Base-by-base conservation (phyloP, 2,888 invertebrate species). In the Phaonia tiefii region DNA sequence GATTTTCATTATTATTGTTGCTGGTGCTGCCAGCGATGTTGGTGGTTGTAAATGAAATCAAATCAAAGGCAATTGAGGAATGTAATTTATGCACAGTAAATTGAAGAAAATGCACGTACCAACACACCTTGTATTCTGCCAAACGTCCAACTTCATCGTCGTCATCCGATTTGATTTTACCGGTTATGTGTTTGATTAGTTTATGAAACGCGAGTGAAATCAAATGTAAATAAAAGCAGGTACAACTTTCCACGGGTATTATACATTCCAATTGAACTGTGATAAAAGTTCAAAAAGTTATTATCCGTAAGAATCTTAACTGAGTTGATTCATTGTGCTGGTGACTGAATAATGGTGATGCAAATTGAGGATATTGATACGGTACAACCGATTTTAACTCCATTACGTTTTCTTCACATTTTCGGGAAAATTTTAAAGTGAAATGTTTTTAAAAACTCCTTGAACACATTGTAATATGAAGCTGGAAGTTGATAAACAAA, bases 41-140 rank as follows among this genome's bases (percentile, higher is more conserved):
- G n/a, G n/a, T n/a, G 46, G 31, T 17, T 60, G 39, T 56, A 63
- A 80, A 71, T 67, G 71, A 69, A 81, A 69, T 78, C 20, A 67
- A 78, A 60, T 60, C 60, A 60, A 81, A 72, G 78, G 81, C 81
- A 81, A 81, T 81, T 81, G 75, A 81, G 78, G 78, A 77, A 67
- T 71, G 67, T 72, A 81, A 81, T 81, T 81, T 81, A 81, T 81
- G 71, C 81, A 78, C 39, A 75, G 71, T 56, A 78, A 72, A 81
- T 75, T 78, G 71, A 22, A 60, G 60, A 56, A 78, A 81, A 75
- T 37, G 78, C 75, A 72, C 78, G 78, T 75, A 8, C 31, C 31
- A 3, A 8, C 31, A 3, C 31, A 8, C 8, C 31, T 8, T 31
- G 31, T 8, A 31, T 8, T 8, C 3, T 31, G 31, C 31, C 31